Conservation (phyloP, 1,140 invertebrate genomes). For the Hyphantria cunea region DNA sequence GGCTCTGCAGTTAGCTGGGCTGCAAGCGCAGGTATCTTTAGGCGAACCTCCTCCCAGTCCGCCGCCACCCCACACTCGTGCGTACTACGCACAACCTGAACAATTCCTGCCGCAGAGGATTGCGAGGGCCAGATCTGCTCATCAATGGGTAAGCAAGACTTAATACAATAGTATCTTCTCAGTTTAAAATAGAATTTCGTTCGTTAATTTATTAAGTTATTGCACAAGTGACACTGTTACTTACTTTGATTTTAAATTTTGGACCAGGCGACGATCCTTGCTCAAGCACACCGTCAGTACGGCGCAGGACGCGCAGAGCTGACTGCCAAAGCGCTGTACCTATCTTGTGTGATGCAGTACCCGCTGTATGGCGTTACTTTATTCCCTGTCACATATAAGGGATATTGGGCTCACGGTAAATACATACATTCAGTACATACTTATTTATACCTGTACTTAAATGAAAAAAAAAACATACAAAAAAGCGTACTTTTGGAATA, state of each 20-base stretch:
- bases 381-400: slow-evolving; percentile 95
- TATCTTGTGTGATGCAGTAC: slow-evolving; percentile 98
- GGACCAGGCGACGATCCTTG: slow-evolving; percentile 88
- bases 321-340: slow-evolving; percentile 95
- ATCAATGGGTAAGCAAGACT: slow-evolving; percentile 77
- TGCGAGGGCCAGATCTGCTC: slow-evolving; percentile 59
- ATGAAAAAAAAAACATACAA: no score
- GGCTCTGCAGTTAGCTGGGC: slow-evolving; percentile 94
- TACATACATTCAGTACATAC: background rate
- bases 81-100: slow-evolving; percentile 76
- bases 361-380: slow-evolving; percentile 97
- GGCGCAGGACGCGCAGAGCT: slow-evolving; percentile 94
- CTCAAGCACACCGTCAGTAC: slow-evolving; percentile 94
- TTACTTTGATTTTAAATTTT: background rate
- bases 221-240: no score
- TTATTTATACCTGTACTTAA: no score
- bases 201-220: no score
- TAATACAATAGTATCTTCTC: no score
- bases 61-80: slow-evolving; percentile 72
- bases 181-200: no score
- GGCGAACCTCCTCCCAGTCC: slow-evolving; percentile 88
- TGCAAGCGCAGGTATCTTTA: slow-evolving; percentile 96
- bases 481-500: no score
- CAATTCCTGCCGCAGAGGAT: slow-evolving; percentile 74
- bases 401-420: slow-evolving; percentile 94